These are phyloP conservation scores for Myiopsitta monachus DNA, from an alignment of 2,113 vertebrate genomes.

Conservation along the genomic window DNA sequence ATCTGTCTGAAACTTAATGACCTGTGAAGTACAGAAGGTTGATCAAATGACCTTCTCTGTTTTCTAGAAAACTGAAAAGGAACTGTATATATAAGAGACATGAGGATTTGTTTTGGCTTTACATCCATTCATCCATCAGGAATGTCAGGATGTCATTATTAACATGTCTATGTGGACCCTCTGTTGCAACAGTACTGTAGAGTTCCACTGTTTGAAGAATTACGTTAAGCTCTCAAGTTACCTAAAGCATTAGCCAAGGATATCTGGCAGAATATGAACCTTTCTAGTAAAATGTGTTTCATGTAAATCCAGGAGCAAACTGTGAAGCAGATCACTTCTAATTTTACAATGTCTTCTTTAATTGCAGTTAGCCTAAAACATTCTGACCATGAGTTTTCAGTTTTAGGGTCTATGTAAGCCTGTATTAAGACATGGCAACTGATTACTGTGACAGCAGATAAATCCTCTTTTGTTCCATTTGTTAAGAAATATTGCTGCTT, in stretches of 20 bases:
- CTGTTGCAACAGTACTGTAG: background rate
- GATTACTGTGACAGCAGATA: background rate
- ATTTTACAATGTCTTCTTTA: background rate
- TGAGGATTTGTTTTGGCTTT: background rate
- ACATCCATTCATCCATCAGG: background rate
- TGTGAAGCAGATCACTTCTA: background rate
- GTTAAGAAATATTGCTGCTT: background rate
- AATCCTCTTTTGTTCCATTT: background rate
- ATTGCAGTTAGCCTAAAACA: background rate
- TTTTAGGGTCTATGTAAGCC: background rate
- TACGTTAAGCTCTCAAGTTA: background rate
- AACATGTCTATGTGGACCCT: background rate
- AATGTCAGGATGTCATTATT: background rate
- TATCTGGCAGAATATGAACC: background rate
- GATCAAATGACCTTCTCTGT: background rate
- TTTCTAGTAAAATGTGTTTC: background rate
- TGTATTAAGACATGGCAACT: background rate
- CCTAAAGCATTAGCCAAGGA: background rate
- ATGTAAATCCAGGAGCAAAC: background rate
- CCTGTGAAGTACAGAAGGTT: background rate
- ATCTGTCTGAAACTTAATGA: constrained; percentile 36
- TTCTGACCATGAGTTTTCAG: background rate
- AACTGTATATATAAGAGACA: background rate
- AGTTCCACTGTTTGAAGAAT: background rate
- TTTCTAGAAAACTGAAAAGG: background rate